phyloP scores from a whole-genome alignment of 1,140 invertebrate species.

The Choristoneura fumiferana region DNA sequence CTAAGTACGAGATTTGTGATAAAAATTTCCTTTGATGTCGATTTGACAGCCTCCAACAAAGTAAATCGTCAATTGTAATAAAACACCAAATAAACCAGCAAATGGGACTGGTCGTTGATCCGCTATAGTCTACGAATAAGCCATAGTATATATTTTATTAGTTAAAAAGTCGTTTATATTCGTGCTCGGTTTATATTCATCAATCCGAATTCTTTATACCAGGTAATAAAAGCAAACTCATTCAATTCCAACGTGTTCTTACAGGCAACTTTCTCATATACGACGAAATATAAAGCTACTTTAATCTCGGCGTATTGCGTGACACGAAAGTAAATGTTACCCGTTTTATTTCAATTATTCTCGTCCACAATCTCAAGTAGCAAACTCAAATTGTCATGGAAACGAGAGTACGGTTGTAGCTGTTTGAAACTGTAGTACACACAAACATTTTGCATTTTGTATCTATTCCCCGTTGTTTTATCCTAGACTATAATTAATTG shows the following conservation, averaged over 20 bases:
- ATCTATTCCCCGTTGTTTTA: no score
- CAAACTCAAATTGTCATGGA: slow-evolving; percentile 36
- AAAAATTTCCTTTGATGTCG: no score
- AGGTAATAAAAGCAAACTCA: slow-evolving; percentile 8
- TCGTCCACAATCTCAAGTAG: slow-evolving; percentile 36
- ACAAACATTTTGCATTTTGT: no score
- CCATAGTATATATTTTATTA: no score
- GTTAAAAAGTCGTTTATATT: no score
- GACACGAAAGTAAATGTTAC: slow-evolving; percentile 56
- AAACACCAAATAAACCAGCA: no score
- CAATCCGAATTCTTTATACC: background rate
- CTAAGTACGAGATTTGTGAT: no score
- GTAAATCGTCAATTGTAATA: no score
- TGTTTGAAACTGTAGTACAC: background rate
- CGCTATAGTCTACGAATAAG: no score
- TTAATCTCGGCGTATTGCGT: slow-evolving; percentile 45
- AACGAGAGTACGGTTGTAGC: background rate
- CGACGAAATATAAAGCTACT: slow-evolving; percentile 24
- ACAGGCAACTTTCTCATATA: slow-evolving; percentile 22
- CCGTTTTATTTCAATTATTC: slow-evolving; percentile 63
- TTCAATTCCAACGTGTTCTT: slow-evolving; percentile 8
- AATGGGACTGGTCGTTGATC: no score
- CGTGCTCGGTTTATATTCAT: background rate
- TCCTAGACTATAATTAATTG: no score
- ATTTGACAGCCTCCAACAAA: no score